Evolutionary conservation across 2,797 vertebrate species (phyloP).

Genomic region (Cyclopterus lumpus): DNA sequence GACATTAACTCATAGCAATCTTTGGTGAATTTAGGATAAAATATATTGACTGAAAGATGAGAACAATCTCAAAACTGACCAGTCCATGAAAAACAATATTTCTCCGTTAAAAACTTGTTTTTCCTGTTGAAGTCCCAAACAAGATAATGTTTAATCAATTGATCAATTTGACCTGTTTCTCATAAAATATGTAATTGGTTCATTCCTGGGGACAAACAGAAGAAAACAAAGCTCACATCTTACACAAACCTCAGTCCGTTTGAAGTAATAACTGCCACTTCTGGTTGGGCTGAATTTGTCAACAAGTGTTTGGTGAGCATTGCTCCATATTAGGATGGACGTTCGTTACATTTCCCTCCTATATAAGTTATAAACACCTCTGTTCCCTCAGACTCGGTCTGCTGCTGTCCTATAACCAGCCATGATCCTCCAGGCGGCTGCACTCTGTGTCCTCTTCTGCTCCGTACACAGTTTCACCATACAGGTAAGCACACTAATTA

Average conservation of each 20-base stretch:
- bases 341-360: background rate
- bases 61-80: no score
- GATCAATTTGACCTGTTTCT: no score
- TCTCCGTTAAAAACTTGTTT: no score
- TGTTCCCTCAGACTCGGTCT: background rate
- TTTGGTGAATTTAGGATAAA: no score
- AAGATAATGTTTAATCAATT: background rate
- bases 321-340: slow-evolving; percentile 49
- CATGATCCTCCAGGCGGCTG: slow-evolving; percentile 60
- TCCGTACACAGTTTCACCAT: background rate
- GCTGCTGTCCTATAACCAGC: background rate
- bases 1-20: no score
- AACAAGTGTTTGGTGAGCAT: background rate
- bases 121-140: no score
- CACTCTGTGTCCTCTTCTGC: slow-evolving; percentile 51
- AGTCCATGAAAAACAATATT: no score
- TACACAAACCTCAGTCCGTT: background rate
- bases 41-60: no score
- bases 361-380: slow-evolving; percentile 28
- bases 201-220: background rate
- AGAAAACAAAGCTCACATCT: background rate
- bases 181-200: background rate
- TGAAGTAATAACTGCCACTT: slow-evolving; percentile 33
- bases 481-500: slow-evolving; percentile 19
- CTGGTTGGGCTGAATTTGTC: background rate